Evolutionary conservation across 2,888 invertebrate species (phyloP), one percentile per base, ranked within the genome.

Genomic region (Rotaria macrura): DNA sequence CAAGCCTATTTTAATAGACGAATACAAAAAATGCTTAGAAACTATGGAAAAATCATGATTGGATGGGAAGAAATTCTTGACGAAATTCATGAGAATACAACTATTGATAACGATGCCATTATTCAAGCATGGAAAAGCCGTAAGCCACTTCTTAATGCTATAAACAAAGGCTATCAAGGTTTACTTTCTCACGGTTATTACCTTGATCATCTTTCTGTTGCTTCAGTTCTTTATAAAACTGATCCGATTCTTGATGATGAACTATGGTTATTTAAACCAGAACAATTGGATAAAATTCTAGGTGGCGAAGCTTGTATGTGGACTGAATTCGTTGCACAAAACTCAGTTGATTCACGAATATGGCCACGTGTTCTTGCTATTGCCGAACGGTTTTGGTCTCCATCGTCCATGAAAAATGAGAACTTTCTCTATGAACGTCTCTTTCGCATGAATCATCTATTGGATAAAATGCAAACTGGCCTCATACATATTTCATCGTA

Each of bases 281-380:
- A 88, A 6, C 93, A 94, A 88, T 93, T 94, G 88, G 89, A 92
- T 2, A 91, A 94, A 85, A 93, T 97, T 47, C 90, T 95, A 23
- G 96, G 97, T 0, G 96, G 96, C 0, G 96, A 96, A 90, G 95
- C 95, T 0, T 95, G 95, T 88, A 94, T 97, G 94, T 96, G 96
- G 96, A 93, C 93, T 4, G 87, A 86, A 47, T 86, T 65, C 55
- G 85, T 65, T 40, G 25, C 43, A 10, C 12, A 40, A 25, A 43
- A 79, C 5, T 34, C 79, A 4, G 43, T 79, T 12, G 79, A 79
- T 79, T 79, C 79, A 43, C 79, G 79, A 14, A 20, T 79, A 5
- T 79, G 79, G 79, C 79, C 79, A 14, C 40, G 43, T n/a, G 20
- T n/a, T 25, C 23, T 79, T 43, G 25, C 79, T 5, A 43, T 79